phyloP scores from a whole-genome alignment of 1,140 invertebrate species.

The Apis cerana region DNA sequence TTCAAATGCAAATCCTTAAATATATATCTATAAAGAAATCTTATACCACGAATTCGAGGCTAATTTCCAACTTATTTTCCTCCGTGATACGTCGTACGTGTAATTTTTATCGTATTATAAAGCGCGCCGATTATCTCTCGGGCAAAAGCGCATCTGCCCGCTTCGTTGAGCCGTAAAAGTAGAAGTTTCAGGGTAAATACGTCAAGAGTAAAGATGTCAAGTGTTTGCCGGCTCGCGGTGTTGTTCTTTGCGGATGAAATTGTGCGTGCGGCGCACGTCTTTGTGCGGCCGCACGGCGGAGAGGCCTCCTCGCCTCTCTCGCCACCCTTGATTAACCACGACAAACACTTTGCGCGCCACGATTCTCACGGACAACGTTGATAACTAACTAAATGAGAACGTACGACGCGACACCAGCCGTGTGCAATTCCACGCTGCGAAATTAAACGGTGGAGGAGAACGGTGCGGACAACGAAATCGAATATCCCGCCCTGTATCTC shows the following conservation, averaged over 20 bases:
- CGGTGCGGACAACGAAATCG: not conserved
- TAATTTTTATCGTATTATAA: not conserved
- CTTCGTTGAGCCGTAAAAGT: not conserved
- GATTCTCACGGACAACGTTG: not conserved
- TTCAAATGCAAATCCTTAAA: too few species aligned
- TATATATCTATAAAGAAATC: too few species aligned
- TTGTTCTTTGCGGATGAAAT: conserved; percentile 37
- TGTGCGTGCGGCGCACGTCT: conserved; percentile 20
- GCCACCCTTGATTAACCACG: conserved; percentile 25
- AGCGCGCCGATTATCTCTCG: not conserved
- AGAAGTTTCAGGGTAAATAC: conserved; percentile 8
- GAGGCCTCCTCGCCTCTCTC: not conserved
- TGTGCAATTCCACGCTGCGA: conserved; percentile 9
- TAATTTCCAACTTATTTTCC: too few species aligned
- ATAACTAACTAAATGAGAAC: conserved; percentile 22
- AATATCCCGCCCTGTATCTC: not conserved
- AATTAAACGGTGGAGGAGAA: conserved; percentile 16
- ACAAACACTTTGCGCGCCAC: conserved; percentile 13
- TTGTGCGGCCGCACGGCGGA: not conserved
- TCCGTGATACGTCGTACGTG: too few species aligned
- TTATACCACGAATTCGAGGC: too few species aligned
- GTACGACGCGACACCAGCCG: not conserved
- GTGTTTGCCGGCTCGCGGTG: not conserved
- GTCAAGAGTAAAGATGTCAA: conserved; percentile 7
- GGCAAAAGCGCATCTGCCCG: not conserved